Evolutionary conservation across 64 coral and sea anemone species (phyloP).

Genomic region (Actinia tenebrosa): DNA sequence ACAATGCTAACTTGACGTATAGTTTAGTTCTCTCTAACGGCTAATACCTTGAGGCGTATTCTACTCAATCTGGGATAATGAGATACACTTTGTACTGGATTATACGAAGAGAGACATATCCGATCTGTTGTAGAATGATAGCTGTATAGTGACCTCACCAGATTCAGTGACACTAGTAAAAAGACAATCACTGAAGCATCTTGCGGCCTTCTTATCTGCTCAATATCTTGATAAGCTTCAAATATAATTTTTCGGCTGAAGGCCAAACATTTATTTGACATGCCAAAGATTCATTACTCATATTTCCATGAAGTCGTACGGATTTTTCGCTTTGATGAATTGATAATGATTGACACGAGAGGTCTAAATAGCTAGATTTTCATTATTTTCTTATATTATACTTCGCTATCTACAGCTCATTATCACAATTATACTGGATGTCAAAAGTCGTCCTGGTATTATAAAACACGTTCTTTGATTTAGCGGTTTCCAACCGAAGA

Average conservation of each 20-base stretch:
- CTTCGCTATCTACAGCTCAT: not conserved
- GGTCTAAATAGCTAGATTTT: not conserved
- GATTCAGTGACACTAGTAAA: not conserved
- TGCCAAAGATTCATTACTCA: not conserved
- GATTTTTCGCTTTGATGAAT: not conserved
- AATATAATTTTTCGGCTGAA: not conserved
- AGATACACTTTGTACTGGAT: no score
- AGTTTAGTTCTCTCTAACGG: no score
- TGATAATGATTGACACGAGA: not conserved
- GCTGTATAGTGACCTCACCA: not conserved
- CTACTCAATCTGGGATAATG: no score
- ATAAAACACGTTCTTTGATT: not conserved
- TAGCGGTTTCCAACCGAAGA: no score
- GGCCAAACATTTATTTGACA: not conserved
- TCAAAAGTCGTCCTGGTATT: not conserved
- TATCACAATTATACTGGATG: not conserved
- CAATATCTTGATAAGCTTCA: not conserved
- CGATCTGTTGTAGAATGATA: not conserved
- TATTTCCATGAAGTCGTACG: not conserved
- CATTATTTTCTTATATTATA: not conserved
- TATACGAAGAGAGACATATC: not conserved
- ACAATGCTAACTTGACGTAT: no score
- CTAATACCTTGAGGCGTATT: no score
- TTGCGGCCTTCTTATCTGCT: not conserved
- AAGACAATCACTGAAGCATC: not conserved